These are phyloP conservation scores for Ascaphus truei DNA, from an alignment of 2,113 vertebrate genomes.

Conservation along the genomic window DNA sequence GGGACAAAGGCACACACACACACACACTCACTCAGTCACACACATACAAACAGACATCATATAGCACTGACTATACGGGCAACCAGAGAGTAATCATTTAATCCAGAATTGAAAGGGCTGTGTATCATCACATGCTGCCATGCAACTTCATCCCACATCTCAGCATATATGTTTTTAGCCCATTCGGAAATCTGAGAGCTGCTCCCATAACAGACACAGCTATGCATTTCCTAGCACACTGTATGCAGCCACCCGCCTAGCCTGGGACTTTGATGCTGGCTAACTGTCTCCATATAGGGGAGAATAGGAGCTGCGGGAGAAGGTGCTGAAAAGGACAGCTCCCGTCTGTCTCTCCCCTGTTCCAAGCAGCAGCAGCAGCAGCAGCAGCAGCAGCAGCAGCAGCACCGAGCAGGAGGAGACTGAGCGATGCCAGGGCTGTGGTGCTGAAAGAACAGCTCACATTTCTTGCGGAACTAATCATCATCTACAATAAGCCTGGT, in stretches of 20 bases:
- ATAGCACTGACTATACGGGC: not conserved
- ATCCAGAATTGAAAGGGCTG: not conserved
- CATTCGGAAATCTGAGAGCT: not conserved
- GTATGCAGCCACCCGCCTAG: no score
- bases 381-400: not conserved
- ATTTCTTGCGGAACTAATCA: no score
- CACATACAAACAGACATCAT: not conserved
- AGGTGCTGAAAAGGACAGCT: slow-evolving; percentile 40
- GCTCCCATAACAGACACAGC: not conserved
- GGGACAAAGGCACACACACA: not conserved
- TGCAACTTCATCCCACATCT: no score
- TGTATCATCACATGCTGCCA: no score
- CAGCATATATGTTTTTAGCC: not conserved
- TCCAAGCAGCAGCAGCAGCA: not conserved
- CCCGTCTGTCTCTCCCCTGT: no score
- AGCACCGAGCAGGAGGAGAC: slow-evolving; percentile 16
- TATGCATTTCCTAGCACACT: not conserved
- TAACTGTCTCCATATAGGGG: not conserved
- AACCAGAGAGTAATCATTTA: not conserved
- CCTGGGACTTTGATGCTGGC: not conserved
- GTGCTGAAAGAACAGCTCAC: slow-evolving; percentile 54
- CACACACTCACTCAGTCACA: not conserved
- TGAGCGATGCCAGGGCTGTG: slow-evolving; percentile 32
- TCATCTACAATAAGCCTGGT: no score
- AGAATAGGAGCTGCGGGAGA: slow-evolving; percentile 26